phyloP scores from a whole-genome alignment of 2,797 vertebrate species.

The Loriculus beryllinus region DNA sequence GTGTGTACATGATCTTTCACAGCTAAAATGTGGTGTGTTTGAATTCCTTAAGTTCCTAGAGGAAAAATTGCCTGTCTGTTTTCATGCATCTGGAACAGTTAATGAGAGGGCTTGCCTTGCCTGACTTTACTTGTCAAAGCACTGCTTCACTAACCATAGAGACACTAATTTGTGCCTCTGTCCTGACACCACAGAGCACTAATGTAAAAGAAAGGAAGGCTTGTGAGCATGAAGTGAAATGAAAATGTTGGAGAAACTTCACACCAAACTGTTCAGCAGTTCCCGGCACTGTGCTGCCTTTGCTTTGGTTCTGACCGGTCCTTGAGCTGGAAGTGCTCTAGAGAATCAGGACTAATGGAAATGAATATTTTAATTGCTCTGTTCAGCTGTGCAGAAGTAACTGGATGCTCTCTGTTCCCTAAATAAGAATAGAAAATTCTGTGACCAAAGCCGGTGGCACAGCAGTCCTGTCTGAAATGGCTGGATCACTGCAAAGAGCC shows the following conservation, averaged over 20 bases:
- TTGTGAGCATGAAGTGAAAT: neutral
- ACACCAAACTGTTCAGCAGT: neutral
- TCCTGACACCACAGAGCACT: neutral
- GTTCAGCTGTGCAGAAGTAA: conserved; percentile 20
- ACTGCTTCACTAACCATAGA: neutral
- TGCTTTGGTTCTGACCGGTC: neutral
- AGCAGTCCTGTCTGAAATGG: conserved; percentile 11
- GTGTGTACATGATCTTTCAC: neutral
- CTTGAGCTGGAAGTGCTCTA: neutral
- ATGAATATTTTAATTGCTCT: conserved; percentile 27
- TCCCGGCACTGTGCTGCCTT: neutral
- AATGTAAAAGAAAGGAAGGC: neutral
- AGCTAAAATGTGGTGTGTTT: neutral
- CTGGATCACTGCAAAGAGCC: neutral
- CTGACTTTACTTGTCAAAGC: neutral
- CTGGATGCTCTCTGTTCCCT: neutral
- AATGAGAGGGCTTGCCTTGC: neutral
- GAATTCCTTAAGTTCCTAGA: neutral
- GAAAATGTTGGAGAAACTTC: neutral
- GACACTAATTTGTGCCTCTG: neutral
- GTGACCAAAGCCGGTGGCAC: neutral
- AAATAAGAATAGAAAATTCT: conserved; percentile 27
- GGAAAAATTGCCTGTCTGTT: neutral
- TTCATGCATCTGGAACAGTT: neutral
- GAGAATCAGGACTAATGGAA: neutral